Conservation (phyloP, 2,888 invertebrate species). For the Entomobrya multifasciata region DNA sequence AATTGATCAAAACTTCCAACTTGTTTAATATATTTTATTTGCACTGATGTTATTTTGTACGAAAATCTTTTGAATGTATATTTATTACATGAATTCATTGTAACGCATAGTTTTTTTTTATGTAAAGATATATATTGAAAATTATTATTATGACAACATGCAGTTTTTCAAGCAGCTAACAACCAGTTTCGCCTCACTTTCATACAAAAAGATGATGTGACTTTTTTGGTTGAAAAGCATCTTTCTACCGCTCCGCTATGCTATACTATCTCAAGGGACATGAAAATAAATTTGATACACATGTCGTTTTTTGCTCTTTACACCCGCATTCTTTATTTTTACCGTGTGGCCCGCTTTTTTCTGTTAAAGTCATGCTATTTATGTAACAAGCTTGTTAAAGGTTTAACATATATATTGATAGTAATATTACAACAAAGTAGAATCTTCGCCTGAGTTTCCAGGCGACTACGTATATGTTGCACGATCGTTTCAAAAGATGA, state of each 20-base stretch:
- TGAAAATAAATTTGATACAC: conserved; percentile 48
- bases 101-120: no score
- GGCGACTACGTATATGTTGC: no score
- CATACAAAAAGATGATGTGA: conserved; percentile 19
- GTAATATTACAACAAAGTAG: neutral
- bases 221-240: conserved; percentile 26
- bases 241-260: no score
- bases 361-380: neutral
- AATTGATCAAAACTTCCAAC: no score
- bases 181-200: neutral
- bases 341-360: neutral
- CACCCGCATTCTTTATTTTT: neutral
- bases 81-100: no score
- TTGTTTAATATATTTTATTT: no score
- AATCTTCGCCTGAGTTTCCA: no score
- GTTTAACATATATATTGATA: neutral
- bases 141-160: neutral
- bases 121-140: no score
- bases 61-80: no score
- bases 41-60: no score
- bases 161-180: neutral
- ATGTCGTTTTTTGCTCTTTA: conserved; percentile 16
- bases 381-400: neutral
- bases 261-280: conserved; percentile 35
- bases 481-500: conserved; percentile 14